Base-by-base conservation (phyloP, 2,113 vertebrate species). In the Merops nubicus region DNA sequence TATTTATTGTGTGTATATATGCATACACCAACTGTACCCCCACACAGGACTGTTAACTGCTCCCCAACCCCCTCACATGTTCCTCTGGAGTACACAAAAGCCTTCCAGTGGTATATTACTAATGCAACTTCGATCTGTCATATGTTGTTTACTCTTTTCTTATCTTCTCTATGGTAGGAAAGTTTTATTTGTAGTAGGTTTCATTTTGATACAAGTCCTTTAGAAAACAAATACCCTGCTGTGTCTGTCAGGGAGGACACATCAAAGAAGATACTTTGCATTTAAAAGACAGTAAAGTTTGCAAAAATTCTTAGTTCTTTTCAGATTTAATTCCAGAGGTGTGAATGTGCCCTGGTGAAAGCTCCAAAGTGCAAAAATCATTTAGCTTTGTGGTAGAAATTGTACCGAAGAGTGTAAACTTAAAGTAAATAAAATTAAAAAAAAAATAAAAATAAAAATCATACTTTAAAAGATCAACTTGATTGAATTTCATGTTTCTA, bases 251-350 rank as follows among this genome's bases (percentile, higher is more conserved):
- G 62, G 19, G 25, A 80, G 20, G 15, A 62, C 15, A 48, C 40
- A 69, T 80, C 83, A 92, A 88, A 94, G 83, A 76, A 4, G 45
- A 48, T 8, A 12, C 25, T 93, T 96, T 83, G 63, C n/a, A 80
- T 65, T 90, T 94, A 79, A 85, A 95, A 93, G 57, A 60, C 3
- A 85, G 13, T 53, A 31, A 92, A 67, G 59, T 65, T 90, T 80
- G 36, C 22, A 79, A 18, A 54, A 88, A 20, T 90, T 64, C 28
- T 65, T 68, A 31, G 20, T 64, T 81, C 3, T 79, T 83, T 82
- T 57, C 43, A 40, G 45, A n/a, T 59, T 93, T 93, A 68, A 26
- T 76, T 47, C 29, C 51, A 50, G 38, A 59, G 6, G 28, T 78
- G 78, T 89, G 42, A 70, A 74, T 45, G 16, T 89, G 51, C 23